These are phyloP conservation scores for Chaetodon auriga DNA, from an alignment of 2,113 vertebrate species.

Conservation along the genomic window DNA sequence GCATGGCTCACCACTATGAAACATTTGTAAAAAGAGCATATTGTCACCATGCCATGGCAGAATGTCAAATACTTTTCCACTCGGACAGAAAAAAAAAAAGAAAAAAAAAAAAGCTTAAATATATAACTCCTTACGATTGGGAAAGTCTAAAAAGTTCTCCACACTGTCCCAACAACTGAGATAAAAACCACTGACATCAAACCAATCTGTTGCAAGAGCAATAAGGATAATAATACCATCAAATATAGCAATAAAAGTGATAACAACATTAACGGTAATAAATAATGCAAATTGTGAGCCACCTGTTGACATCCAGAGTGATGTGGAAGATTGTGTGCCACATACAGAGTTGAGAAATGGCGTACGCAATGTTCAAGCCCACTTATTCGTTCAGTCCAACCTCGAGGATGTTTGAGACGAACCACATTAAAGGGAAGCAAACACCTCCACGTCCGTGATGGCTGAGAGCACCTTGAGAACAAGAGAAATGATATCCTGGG, in stretches of 20 bases:
- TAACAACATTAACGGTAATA: slow-evolving; percentile 81
- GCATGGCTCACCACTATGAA: slow-evolving; percentile 54
- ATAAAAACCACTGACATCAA: slow-evolving; percentile 81
- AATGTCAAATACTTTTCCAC: slow-evolving; percentile 73
- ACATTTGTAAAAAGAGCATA: slow-evolving; percentile 58
- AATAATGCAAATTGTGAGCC: slow-evolving; percentile 80
- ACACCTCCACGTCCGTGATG: slow-evolving; percentile 65
- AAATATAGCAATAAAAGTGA: slow-evolving; percentile 81
- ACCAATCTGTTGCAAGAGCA: slow-evolving; percentile 80
- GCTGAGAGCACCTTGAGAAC: slow-evolving; percentile 74
- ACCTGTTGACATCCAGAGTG: slow-evolving; percentile 65
- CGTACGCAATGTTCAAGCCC: slow-evolving; percentile 43
- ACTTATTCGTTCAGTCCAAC: slow-evolving; percentile 61
- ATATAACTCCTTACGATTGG: slow-evolving; percentile 60
- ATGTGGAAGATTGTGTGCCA: slow-evolving; percentile 72
- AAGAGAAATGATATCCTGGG: slow-evolving; percentile 58
- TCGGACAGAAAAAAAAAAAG: slow-evolving; percentile 56
- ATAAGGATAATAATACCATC: slow-evolving; percentile 82
- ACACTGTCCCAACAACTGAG: slow-evolving; percentile 66
- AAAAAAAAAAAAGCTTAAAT: slow-evolving; percentile 45
- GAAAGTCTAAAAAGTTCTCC: slow-evolving; percentile 60
- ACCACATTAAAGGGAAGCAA: slow-evolving; percentile 82
- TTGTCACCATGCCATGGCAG: slow-evolving; percentile 66
- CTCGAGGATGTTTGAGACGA: slow-evolving; percentile 62
- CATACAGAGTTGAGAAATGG: slow-evolving; percentile 46